Percentiles rank a stretch among this genome's conserved stretches.
These are phyloP conservation scores for Melierax canorus DNA, from an alignment of 2,113 vertebrate species.

Conservation along the genomic window DNA sequence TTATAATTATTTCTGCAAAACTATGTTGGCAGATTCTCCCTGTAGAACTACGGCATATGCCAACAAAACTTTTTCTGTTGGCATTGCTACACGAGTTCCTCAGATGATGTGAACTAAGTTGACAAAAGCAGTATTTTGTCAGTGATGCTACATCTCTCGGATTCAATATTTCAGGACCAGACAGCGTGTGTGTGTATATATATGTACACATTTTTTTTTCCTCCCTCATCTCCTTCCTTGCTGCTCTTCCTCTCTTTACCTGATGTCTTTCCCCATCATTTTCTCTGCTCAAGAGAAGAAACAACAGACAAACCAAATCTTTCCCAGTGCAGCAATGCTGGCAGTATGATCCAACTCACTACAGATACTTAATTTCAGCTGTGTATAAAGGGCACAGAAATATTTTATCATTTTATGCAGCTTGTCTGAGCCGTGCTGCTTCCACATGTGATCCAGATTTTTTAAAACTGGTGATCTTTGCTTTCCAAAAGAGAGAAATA, in stretches of 20 bases:
- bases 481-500: background rate
- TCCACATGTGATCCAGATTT: background rate
- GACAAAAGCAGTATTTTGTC: constrained; percentile 53
- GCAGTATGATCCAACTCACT: background rate
- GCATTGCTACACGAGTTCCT: background rate
- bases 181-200: background rate
- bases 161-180: background rate
- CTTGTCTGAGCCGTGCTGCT: background rate
- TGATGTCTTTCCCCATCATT: background rate
- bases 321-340: accelerated
- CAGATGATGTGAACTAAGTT: constrained; percentile 2
- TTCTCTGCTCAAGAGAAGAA: background rate
- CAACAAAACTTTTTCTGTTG: constrained; percentile 19
- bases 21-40: constrained; percentile 1
- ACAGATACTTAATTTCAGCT: background rate
- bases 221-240: background rate
- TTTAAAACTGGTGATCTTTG: background rate
- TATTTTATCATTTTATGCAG: background rate
- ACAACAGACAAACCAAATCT: background rate
- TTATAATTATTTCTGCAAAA: background rate
- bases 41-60: constrained; percentile 17
- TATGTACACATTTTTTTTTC: background rate
- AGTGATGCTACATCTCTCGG: background rate
- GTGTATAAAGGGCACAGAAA: background rate
- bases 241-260: background rate